Evolutionary conservation across 2,113 vertebrate genomes (phyloP).

Genomic region (Drymodes brunneopygia): DNA sequence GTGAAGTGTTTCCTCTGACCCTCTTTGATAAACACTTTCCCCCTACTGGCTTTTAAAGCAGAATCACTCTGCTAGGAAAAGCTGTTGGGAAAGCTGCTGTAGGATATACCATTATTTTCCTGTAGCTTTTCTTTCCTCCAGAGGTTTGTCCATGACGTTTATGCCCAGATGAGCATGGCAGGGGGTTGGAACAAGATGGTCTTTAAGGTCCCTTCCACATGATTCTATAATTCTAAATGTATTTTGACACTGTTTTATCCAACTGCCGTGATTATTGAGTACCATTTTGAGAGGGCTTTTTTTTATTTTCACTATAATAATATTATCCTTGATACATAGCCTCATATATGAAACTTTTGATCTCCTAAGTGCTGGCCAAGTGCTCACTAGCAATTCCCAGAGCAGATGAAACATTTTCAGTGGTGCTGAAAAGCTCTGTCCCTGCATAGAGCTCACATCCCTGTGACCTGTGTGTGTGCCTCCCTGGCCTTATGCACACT

Average conservation of each 20-base stretch:
- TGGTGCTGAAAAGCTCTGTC: background rate
- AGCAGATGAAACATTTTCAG: background rate
- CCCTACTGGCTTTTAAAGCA: background rate
- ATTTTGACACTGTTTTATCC: background rate
- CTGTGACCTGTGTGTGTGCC: fast-evolving
- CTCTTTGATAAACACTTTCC: background rate
- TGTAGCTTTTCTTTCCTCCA: background rate
- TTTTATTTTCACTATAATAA: background rate
- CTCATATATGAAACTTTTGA: background rate
- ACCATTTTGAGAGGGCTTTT: background rate
- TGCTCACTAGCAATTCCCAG: background rate
- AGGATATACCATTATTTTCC: background rate
- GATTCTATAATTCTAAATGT: background rate
- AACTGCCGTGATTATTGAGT: background rate
- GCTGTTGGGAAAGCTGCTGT: background rate
- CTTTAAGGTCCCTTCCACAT: background rate
- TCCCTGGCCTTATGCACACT: background rate
- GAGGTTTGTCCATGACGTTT: background rate
- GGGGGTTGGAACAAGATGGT: background rate
- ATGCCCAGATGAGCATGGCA: background rate
- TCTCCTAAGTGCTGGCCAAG: background rate
- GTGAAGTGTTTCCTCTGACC: background rate
- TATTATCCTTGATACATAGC: background rate
- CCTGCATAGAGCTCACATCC: background rate
- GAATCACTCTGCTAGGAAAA: background rate